Conservation (phyloP, 1,140 invertebrate species). For the Panagrolaimus sp. region DNA sequence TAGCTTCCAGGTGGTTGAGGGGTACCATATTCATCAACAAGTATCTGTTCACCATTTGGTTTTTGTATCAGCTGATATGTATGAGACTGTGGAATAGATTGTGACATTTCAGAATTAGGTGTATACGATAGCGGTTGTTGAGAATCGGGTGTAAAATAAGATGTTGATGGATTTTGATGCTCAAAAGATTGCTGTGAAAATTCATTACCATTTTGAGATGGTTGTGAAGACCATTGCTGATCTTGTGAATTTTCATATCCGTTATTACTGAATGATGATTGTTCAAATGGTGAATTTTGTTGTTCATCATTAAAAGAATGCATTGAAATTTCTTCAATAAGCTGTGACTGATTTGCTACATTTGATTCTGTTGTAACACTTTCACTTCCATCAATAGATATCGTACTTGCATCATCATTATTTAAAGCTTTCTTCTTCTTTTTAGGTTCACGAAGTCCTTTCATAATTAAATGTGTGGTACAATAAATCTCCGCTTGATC, state of each 20-base stretch:
- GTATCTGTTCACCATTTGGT: not conserved
- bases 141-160: not conserved
- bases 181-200: not conserved
- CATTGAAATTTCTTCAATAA: not conserved
- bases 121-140: not conserved
- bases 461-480: slow-evolving; percentile 2
- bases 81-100: not conserved
- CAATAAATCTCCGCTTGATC: not conserved
- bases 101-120: not conserved
- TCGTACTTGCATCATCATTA: not conserved
- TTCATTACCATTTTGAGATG: not conserved
- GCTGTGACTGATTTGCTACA: not conserved
- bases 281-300: not conserved
- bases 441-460: not conserved
- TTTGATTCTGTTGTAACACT: not conserved
- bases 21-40: not conserved
- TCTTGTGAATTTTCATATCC: not conserved
- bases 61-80: slow-evolving; percentile 3
- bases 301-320: not conserved
- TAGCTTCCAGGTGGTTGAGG: not conserved
- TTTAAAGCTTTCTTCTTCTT: not conserved
- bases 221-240: not conserved
- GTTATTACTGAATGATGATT: not conserved
- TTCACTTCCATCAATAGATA: slow-evolving; percentile 2
- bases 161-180: not conserved